Percentiles rank a stretch among this genome's conserved stretches.
These are phyloP conservation scores for Allolobophora icterica DNA, from an alignment of 2,888 invertebrate species.

Conservation along the genomic window DNA sequence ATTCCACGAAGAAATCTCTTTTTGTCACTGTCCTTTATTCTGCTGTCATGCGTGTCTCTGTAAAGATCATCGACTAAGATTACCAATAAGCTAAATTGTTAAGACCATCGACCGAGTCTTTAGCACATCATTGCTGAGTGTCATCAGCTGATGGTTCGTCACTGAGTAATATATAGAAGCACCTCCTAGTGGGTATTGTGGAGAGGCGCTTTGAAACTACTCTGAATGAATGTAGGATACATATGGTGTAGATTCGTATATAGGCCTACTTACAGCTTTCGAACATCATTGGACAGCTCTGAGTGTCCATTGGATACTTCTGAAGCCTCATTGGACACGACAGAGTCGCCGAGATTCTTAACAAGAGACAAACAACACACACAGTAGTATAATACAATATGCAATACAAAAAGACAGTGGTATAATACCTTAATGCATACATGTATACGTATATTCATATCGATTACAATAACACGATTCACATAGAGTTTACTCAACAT, in stretches of 20 bases:
- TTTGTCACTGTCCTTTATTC: not conserved
- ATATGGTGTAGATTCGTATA: not conserved
- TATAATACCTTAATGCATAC: too few species aligned
- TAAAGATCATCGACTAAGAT: too few species aligned
- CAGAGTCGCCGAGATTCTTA: slow-evolving; percentile 53
- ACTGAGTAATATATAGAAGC: too few species aligned
- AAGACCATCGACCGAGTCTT: too few species aligned
- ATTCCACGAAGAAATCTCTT: not conserved
- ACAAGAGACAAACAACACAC: slow-evolving; percentile 33
- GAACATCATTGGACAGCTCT: slow-evolving; percentile 56
- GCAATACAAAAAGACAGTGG: too few species aligned
- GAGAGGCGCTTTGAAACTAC: not conserved
- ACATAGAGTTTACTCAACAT: not conserved
- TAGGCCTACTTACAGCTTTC: slow-evolving; percentile 62
- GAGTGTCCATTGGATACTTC: slow-evolving; percentile 59
- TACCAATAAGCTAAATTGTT: too few species aligned
- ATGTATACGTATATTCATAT: too few species aligned
- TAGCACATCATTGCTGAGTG: too few species aligned
- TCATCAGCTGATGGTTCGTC: too few species aligned
- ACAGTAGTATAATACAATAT: not conserved
- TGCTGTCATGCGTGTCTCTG: too few species aligned
- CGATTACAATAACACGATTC: not conserved
- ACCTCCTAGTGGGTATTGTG: too few species aligned
- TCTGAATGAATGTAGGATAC: not conserved
- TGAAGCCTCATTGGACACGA: slow-evolving; percentile 57